Evolutionary conservation across 2,888 invertebrate species (phyloP).

Genomic region (Leucania comma): DNA sequence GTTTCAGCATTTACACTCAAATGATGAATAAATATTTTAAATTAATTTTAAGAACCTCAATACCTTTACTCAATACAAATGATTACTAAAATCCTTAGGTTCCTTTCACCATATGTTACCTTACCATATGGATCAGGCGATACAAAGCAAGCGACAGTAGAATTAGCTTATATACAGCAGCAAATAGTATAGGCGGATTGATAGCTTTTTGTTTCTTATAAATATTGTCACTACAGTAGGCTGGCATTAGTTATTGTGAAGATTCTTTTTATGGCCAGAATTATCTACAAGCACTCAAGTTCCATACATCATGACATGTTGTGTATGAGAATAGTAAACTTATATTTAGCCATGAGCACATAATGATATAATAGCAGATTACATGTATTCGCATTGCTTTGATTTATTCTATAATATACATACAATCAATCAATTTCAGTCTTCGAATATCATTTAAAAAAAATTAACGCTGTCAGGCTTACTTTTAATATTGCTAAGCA

Average conservation of each 20-base stretch:
- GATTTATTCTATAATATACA: too few species aligned
- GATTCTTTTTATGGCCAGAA: background rate
- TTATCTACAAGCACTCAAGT: background rate
- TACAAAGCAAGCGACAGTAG: constrained; percentile 14
- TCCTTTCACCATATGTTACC: constrained; percentile 19
- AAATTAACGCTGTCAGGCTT: too few species aligned
- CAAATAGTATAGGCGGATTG: background rate
- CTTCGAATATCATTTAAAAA: too few species aligned
- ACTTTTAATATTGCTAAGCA: too few species aligned
- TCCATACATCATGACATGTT: background rate
- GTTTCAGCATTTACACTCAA: background rate
- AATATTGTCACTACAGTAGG: background rate
- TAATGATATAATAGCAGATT: constrained; percentile 20
- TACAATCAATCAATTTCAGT: too few species aligned
- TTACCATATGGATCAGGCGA: constrained; percentile 28
- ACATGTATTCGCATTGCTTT: constrained; percentile 53
- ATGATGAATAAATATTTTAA: background rate
- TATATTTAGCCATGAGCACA: background rate
- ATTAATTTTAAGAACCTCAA: background rate
- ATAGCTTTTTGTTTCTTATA: background rate
- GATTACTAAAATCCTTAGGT: constrained; percentile 6
- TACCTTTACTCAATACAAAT: background rate
- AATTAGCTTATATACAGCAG: constrained; percentile 9
- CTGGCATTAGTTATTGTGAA: too few species aligned
- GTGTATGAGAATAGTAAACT: constrained; percentile 1